Conservation (phyloP, 2,113 vertebrate species). For the Calyptomena viridis region DNA sequence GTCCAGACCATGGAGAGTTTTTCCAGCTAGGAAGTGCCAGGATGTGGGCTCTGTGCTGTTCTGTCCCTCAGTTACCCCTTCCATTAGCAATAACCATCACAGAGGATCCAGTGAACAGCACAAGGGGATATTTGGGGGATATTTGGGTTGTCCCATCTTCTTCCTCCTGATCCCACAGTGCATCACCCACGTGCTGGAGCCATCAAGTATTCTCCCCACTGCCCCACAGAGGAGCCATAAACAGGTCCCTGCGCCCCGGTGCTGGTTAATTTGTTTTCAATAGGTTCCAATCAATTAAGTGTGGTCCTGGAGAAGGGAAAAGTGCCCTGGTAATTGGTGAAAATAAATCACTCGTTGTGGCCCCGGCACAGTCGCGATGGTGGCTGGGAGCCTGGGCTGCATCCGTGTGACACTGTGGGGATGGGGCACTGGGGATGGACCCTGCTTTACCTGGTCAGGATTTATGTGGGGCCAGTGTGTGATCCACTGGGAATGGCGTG, state of each 20-base stretch:
- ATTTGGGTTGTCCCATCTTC: background rate
- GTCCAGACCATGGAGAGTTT: background rate
- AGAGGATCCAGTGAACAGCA: fast-evolving
- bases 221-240: slow-evolving; percentile 47
- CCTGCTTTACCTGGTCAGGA: fast-evolving
- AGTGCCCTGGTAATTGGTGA: slow-evolving; percentile 77
- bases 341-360: slow-evolving; percentile 76
- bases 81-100: fast-evolving
- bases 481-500: background rate
- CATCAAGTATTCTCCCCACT: background rate
- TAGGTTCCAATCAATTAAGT: slow-evolving; percentile 84
- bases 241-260: slow-evolving; percentile 68
- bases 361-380: background rate
- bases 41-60: background rate
- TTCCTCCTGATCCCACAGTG: fast-evolving
- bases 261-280: slow-evolving; percentile 87
- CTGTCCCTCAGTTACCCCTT: slow-evolving; percentile 3
- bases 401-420: background rate
- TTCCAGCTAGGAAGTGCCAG: background rate
- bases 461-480: fast-evolving
- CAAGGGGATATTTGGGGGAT: background rate
- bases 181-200: background rate
- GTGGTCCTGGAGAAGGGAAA: slow-evolving; percentile 68
- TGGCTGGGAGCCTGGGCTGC: slow-evolving; percentile 7
- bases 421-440: fast-evolving